These are phyloP conservation scores for Xylocopa sonorina DNA, from an alignment of 1,140 invertebrate genomes.

Conservation along the genomic window DNA sequence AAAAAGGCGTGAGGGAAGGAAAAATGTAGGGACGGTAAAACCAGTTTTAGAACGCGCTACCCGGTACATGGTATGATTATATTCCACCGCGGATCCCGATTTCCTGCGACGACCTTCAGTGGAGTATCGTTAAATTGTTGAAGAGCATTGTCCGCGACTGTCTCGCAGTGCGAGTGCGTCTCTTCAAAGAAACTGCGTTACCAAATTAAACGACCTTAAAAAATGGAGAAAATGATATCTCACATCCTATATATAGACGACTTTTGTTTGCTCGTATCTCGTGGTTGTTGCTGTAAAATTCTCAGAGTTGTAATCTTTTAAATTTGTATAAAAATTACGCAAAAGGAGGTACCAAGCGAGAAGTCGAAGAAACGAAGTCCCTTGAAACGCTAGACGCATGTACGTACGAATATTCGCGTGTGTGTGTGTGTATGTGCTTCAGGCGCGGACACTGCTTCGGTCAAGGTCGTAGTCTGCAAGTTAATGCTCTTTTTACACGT, in stretches of 20 bases:
- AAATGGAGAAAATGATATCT: too few relatives aligned
- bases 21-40: neutral
- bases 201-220: neutral
- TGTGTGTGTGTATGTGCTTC: constrained; percentile 40
- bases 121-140: constrained; percentile 57
- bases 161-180: neutral
- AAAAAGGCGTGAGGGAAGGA: neutral
- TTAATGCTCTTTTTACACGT: constrained; percentile 69
- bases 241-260: too few relatives aligned
- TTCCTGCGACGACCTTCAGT: constrained; percentile 64
- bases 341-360: neutral
- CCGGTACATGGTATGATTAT: constrained; percentile 58
- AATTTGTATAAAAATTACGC: neutral
- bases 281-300: too few relatives aligned
- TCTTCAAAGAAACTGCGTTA: neutral
- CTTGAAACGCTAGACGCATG: constrained; percentile 54
- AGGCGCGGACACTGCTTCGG: constrained; percentile 66
- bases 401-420: constrained; percentile 21
- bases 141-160: constrained; percentile 43
- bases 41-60: constrained; percentile 47
- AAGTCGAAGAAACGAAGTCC: constrained; percentile 49
- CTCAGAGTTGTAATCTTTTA: neutral
- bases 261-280: too few relatives aligned
- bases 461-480: constrained; percentile 69
- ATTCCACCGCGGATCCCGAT: constrained; percentile 61